Conservation (phyloP, 2,797 vertebrate species). For the Falco biarmicus region DNA sequence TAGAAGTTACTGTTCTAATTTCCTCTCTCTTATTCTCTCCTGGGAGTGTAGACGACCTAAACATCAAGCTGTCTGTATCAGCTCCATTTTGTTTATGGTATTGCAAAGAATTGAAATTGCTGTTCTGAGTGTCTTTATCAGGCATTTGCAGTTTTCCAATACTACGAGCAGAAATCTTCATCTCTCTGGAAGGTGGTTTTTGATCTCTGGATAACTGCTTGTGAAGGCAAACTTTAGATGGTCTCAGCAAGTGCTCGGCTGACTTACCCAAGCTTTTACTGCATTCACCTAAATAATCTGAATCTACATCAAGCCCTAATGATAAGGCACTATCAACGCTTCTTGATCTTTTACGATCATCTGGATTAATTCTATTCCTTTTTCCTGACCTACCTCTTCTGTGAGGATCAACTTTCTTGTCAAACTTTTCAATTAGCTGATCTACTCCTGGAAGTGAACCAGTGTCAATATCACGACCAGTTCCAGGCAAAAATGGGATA, state of each 20-base stretch:
- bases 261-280: constrained; percentile 82
- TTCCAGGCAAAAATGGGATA: constrained; percentile 93
- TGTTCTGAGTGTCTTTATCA: constrained; percentile 47
- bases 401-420: constrained; percentile 81
- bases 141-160: constrained; percentile 58
- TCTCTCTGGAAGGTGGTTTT: constrained; percentile 48
- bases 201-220: constrained; percentile 63
- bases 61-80: not conserved
- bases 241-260: constrained; percentile 86
- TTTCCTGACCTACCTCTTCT: constrained; percentile 88
- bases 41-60: constrained; percentile 44
- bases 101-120: constrained; percentile 64
- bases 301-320: constrained; percentile 74
- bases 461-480: constrained; percentile 94
- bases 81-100: constrained; percentile 38
- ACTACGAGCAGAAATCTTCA: constrained; percentile 43
- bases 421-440: constrained; percentile 94
- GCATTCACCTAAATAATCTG: constrained; percentile 77
- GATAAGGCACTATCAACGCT: constrained; percentile 91
- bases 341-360: constrained; percentile 91
- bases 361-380: constrained; percentile 87
- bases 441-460: constrained; percentile 90
- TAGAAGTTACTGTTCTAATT: constrained; percentile 72
- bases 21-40: constrained; percentile 69
- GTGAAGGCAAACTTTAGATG: constrained; percentile 84